phyloP scores from a whole-genome alignment of 2,113 vertebrate species.

The Microtus richardsoni region DNA sequence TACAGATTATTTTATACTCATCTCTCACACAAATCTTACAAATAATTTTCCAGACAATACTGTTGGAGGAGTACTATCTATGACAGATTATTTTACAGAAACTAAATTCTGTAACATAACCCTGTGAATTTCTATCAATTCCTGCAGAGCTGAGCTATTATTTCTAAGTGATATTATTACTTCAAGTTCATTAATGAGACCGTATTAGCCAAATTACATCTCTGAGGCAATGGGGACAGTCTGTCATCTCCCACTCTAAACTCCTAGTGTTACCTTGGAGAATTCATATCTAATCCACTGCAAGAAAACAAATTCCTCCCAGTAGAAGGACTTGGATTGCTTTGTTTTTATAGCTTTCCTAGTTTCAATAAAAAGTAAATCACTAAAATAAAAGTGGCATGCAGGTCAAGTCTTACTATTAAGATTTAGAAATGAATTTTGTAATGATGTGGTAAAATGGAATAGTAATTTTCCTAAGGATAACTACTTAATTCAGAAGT shows the following conservation, averaged over 20 bases:
- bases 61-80: slow-evolving; percentile 18
- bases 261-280: not conserved
- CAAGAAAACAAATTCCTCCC: slow-evolving; percentile 44
- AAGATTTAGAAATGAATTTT: slow-evolving; percentile 30
- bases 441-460: not conserved
- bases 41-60: not conserved
- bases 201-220: slow-evolving; percentile 55
- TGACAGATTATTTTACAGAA: slow-evolving; percentile 31
- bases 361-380: slow-evolving; percentile 12
- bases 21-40: slow-evolving; percentile 49
- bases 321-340: not conserved
- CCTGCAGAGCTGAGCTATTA: slow-evolving; percentile 57
- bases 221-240: not conserved
- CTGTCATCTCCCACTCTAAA: slow-evolving; percentile 39
- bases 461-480: slow-evolving; percentile 22
- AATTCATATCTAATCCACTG: slow-evolving; percentile 17
- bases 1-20: not conserved
- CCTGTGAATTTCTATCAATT: slow-evolving; percentile 39
- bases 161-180: slow-evolving; percentile 58
- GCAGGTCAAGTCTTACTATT: not conserved
- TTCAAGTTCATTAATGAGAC: slow-evolving; percentile 40
- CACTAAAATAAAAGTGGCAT: not conserved
- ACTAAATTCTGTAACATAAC: slow-evolving; percentile 22
- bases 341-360: slow-evolving; percentile 44
- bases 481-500: not conserved